A percentile compares a stretch with the other conserved stretches of the same genome.
These are phyloP conservation scores for Vimba vimba DNA, from an alignment of 2,113 vertebrate species.

Conservation along the genomic window DNA sequence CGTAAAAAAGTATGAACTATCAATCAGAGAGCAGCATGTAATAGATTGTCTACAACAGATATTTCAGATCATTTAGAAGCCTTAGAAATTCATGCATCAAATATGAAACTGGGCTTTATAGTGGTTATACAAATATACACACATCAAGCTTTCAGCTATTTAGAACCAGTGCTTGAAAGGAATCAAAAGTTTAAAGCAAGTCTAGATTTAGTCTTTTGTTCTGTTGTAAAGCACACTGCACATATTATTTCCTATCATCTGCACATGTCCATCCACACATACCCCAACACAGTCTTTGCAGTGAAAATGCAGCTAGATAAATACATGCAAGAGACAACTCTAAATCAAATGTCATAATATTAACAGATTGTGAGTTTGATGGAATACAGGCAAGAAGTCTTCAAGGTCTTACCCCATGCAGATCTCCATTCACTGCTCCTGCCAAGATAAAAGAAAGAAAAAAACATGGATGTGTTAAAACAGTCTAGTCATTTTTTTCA, in stretches of 20 bases:
- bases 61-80: too few relatives aligned
- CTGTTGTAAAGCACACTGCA: not conserved
- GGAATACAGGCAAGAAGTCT: not conserved
- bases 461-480: slow-evolving; percentile 1
- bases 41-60: too few relatives aligned
- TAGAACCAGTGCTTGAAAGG: not conserved
- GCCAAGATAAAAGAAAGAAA: slow-evolving; percentile 40
- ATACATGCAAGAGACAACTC: not conserved
- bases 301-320: not conserved
- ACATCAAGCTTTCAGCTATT: not conserved
- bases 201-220: not conserved
- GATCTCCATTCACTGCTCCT: slow-evolving; percentile 85
- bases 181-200: not conserved
- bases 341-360: not conserved
- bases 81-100: not conserved
- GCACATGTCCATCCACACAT: not conserved
- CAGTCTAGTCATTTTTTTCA: not conserved
- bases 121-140: not conserved
- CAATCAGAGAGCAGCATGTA: too few relatives aligned
- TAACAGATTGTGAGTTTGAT: not conserved
- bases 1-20: too few relatives aligned
- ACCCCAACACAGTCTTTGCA: not conserved
- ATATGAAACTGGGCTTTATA: not conserved
- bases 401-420: slow-evolving; percentile 77
- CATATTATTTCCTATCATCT: not conserved